A percentile compares a stretch with the other conserved stretches of the same genome.
Evolutionary conservation across 2,113 vertebrate genomes (phyloP).

Genomic region (Dasypus novemcinctus): DNA sequence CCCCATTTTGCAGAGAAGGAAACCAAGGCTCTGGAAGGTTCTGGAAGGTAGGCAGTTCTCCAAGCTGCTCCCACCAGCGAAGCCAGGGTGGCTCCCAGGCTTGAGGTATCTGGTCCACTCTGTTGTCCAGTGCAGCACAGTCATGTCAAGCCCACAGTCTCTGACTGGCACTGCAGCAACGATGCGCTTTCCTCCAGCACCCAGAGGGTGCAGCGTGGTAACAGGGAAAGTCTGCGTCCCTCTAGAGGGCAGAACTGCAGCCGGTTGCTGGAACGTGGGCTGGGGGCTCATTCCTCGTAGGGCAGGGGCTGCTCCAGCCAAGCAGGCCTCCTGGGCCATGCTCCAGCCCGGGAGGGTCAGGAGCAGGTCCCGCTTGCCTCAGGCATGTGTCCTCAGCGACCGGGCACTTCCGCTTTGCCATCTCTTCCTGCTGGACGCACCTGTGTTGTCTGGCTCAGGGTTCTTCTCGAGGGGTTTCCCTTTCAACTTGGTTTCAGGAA

Average conservation of each 20-base stretch:
- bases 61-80: not conserved
- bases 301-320: not conserved
- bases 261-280: not conserved
- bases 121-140: not conserved
- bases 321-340: not conserved
- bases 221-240: not conserved
- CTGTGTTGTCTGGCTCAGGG: not conserved
- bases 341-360: not conserved
- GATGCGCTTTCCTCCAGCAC: fast-evolving
- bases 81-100: not conserved
- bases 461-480: not conserved
- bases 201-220: too few species aligned
- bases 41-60: not conserved
- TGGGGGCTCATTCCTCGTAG: not conserved
- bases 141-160: too few species aligned
- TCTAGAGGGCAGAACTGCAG: not conserved
- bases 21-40: not conserved
- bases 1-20: not conserved
- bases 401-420: not conserved
- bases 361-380: not conserved
- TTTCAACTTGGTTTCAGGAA: not conserved
- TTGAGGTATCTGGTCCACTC: not conserved
- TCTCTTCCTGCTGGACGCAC: not conserved
- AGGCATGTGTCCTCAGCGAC: not conserved
- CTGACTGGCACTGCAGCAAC: fast-evolving